phyloP scores from a whole-genome alignment of 2,113 vertebrate genomes.

The Xenus cinereus region DNA sequence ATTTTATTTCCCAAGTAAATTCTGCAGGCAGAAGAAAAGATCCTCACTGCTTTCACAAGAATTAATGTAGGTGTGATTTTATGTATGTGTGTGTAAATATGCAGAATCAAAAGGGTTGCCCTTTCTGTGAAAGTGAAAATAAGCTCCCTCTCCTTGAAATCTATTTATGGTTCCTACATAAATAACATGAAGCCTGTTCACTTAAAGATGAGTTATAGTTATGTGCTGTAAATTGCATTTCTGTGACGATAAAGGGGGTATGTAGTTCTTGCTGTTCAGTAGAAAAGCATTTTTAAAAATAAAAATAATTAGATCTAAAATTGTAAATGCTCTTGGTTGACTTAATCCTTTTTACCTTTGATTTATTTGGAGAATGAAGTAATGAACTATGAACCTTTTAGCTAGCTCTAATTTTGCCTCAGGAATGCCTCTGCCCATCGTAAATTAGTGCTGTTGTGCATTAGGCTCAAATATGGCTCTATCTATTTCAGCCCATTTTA shows the following conservation, averaged over 20 bases:
- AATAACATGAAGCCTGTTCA: neutral
- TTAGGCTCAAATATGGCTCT: neutral
- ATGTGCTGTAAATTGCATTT: neutral
- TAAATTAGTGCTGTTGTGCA: neutral
- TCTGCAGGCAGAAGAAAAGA: neutral
- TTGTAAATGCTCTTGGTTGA: neutral
- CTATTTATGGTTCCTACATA: neutral
- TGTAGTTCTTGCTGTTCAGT: neutral
- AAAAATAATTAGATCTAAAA: neutral
- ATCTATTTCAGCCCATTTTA: neutral
- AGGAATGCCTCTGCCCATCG: neutral
- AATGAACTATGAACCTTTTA: neutral
- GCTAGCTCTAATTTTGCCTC: neutral
- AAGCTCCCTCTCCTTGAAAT: neutral
- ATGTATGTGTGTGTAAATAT: neutral
- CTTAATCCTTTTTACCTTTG: neutral
- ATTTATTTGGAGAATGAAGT: constrained; percentile 10
- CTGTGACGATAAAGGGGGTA: neutral
- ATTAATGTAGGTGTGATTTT: neutral
- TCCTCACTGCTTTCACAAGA: neutral
- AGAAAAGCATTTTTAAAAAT: neutral
- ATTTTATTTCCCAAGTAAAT: neutral
- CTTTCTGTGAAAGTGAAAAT: neutral
- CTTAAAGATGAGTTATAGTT: neutral
- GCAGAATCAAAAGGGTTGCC: neutral